Conservation (phyloP, 2,888 invertebrate species). For the Pasiphila rectangulata region DNA sequence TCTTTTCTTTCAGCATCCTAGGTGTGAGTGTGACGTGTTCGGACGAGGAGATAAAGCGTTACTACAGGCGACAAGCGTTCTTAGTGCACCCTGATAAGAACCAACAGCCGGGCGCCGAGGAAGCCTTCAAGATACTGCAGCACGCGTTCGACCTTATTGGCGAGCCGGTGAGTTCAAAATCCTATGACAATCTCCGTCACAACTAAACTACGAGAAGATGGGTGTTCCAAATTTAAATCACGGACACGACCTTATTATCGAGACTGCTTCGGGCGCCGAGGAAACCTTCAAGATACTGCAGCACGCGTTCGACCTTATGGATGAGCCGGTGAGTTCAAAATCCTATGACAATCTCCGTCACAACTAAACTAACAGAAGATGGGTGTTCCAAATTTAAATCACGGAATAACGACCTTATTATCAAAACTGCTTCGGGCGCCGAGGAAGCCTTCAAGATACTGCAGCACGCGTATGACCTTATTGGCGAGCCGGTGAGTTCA, state of each 20-base stretch:
- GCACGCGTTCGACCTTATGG: slow-evolving; percentile 96
- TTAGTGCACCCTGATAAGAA: slow-evolving; percentile 98
- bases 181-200: too few relatives aligned
- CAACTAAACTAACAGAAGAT: too few relatives aligned
- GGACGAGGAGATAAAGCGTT: slow-evolving; percentile 96
- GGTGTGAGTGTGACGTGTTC: slow-evolving; percentile 93
- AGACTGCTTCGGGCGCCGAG: slow-evolving; percentile 96
- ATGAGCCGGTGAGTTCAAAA: slow-evolving; percentile 86
- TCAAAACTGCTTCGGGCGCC: too few relatives aligned
- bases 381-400: too few relatives aligned
- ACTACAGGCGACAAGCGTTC: slow-evolving; percentile 96
- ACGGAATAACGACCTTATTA: too few relatives aligned
- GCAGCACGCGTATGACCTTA: slow-evolving; percentile 96
- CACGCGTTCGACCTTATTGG: slow-evolving; percentile 97
- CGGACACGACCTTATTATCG: too few relatives aligned
- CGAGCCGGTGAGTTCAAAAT: slow-evolving; percentile 84
- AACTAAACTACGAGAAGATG: too few relatives aligned
- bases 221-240: too few relatives aligned
- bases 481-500: slow-evolving; percentile 90
- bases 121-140: slow-evolving; percentile 97
- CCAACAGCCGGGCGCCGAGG: slow-evolving; percentile 96
- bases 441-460: slow-evolving; percentile 98
- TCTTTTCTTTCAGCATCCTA: slow-evolving; percentile 87
- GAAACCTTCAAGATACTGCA: slow-evolving; percentile 98
- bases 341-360: too few relatives aligned